phyloP scores from a whole-genome alignment of 2,888 invertebrate species.

The Sinelater perroti region DNA sequence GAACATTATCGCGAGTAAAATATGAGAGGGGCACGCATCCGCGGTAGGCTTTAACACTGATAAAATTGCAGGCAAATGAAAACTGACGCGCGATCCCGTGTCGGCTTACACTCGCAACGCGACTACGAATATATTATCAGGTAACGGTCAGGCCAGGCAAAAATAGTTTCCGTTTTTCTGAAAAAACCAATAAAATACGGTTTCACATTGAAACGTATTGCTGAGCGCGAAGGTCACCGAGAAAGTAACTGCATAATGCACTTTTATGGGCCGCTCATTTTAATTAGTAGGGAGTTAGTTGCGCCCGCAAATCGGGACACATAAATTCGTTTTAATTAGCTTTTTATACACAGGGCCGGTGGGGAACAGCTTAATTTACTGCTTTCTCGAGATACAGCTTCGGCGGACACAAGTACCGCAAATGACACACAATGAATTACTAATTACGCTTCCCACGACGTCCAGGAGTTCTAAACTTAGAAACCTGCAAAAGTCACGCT shows the following conservation, averaged over 20 bases:
- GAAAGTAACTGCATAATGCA: conserved; percentile 22
- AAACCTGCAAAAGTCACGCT: no score
- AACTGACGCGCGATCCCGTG: no score
- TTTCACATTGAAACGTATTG: conserved; percentile 16
- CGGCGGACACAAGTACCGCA: no score
- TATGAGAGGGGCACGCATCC: no score
- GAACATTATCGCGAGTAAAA: no score
- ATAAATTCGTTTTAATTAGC: conserved; percentile 1
- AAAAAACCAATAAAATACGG: conserved; percentile 3
- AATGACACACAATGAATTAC: no score
- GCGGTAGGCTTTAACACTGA: no score
- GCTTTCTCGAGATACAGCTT: conserved; percentile 3
- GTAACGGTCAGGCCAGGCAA: conserved; percentile 8
- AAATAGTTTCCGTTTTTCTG: conserved; percentile 13
- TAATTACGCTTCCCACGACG: no score
- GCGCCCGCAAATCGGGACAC: not conserved
- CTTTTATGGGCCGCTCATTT: conserved; percentile 12
- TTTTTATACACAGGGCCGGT: no score
- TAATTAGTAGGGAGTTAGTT: conserved; percentile 17
- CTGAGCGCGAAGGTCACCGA: conserved; percentile 22
- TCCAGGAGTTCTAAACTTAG: no score
- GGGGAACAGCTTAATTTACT: not conserved
- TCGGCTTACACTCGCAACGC: no score
- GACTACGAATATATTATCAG: conserved; percentile 10
- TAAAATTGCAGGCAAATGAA: no score